These are phyloP conservation scores for Cecidostiba fungosa DNA, from an alignment of 2,888 invertebrate species.

Conservation along the genomic window DNA sequence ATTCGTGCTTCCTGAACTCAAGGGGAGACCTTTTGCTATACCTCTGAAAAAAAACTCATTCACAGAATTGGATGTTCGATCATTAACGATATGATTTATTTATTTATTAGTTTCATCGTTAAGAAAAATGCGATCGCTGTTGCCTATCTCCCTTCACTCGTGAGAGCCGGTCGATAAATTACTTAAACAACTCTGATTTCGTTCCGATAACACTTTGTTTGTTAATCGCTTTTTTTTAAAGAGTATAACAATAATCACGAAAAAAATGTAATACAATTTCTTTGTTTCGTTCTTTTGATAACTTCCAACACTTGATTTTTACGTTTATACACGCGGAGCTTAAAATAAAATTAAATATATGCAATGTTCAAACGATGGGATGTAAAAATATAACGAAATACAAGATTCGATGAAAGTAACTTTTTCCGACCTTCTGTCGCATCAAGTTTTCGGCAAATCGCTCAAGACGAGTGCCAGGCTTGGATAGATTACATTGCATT, in stretches of 20 bases:
- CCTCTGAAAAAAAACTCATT: conserved; percentile 49
- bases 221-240: too few relatives aligned
- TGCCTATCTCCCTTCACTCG: conserved; percentile 41
- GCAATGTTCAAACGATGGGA: conserved; percentile 64
- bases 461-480: conserved; percentile 64
- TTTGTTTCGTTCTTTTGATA: neutral
- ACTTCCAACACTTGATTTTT: conserved; percentile 12
- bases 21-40: neutral
- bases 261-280: neutral
- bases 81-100: conserved; percentile 37
- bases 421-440: conserved; percentile 54
- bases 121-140: conserved; percentile 45
- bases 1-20: conserved; percentile 52
- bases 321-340: neutral
- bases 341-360: conserved; percentile 16
- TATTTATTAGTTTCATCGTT: conserved; percentile 57
- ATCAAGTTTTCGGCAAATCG: conserved; percentile 59
- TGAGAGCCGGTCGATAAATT: conserved; percentile 30
- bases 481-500: conserved; percentile 61
- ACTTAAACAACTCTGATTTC: conserved; percentile 18
- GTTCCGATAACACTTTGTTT: conserved; percentile 16
- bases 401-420: conserved; percentile 16
- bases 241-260: conserved; percentile 3
- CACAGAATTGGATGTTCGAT: conserved; percentile 54
- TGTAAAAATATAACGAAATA: conserved; percentile 52